Evolutionary conservation across 2,113 vertebrate genomes (phyloP), one percentile per base, ranked within the genome.

Genomic region (Ardeotis arabs): DNA sequence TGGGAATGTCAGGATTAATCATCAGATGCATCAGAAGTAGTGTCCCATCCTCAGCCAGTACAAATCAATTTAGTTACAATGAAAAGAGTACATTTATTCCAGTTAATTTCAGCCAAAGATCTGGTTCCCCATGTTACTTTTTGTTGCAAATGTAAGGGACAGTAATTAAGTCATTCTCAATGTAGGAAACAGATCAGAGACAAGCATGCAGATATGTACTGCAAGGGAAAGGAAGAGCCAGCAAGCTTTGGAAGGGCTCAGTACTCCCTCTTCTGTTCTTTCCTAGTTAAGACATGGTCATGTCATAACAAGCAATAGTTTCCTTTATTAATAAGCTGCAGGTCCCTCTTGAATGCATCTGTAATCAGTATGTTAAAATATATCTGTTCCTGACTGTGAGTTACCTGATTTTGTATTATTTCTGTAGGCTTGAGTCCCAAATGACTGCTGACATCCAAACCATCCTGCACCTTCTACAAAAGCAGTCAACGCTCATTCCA

Each of bases 381-480:
- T 3, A 45, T 17, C 41, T 29, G 6, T 14, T 52, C 41, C 49
- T 75, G 39, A n/a, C 29, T 20, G 29, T 8, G 11, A 58, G n/a
- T 50, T 77, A 84, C 85, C 45, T 45, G 28, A 83, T 88, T 87
- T 80, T 72, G 35, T 93, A 7, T 87, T 93, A 80, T 53, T 96
- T 79, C 45, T 83, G 80, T 86, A 99, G 99, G 97, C 98, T 99
- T 89, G 99, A 99, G 98, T 99, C 99, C 87, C 99, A 99, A 96
- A 99, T 99, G 99, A 99, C 99, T 53, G 97, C 99, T 75, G 99
- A 99, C 53, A 99, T 99, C 92, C 99, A 99, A 97, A 98, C 98
- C 81, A 99, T 99, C 94, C 98, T 99, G 89, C 99, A 99, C 96
- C 98, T 99, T 82, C 97, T 99, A 76, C 99, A 99, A 96, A 99